A percentile compares a stretch with the other conserved stretches of the same genome.
phyloP scores from a whole-genome alignment of 1,140 invertebrate genomes.

The Latrodectus geometricus region DNA sequence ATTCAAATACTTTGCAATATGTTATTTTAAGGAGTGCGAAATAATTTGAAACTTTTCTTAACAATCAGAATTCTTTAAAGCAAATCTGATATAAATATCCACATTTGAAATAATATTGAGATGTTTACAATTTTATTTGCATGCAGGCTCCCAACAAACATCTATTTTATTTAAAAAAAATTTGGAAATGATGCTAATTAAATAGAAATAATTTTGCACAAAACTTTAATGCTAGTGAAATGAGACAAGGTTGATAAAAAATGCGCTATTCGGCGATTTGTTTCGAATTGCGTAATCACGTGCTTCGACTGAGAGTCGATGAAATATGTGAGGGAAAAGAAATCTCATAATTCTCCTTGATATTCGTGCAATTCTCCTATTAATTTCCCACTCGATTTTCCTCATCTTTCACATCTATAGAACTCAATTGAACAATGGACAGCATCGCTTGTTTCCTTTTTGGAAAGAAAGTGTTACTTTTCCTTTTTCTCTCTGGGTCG shows the following conservation, averaged over 20 bases:
- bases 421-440: conserved; percentile 6
- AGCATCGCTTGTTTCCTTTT: background rate
- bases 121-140: too few species aligned
- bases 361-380: background rate
- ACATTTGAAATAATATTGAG: too few species aligned
- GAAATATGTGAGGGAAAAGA: background rate
- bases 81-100: too few species aligned
- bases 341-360: background rate
- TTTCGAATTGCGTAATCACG: background rate
- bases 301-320: background rate
- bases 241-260: background rate
- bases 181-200: too few species aligned
- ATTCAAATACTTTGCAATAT: too few species aligned
- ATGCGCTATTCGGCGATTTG: background rate
- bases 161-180: too few species aligned
- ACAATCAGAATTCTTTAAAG: too few species aligned
- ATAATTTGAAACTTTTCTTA: too few species aligned
- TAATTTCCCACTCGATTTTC: background rate
- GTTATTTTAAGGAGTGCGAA: too few species aligned
- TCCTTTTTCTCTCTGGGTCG: conserved; percentile 22
- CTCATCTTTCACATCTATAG: background rate
- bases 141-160: too few species aligned
- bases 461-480: conserved; percentile 1
- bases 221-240: too few species aligned
- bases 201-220: too few species aligned